Percentiles rank a stretch among this genome's conserved stretches.
Conservation (phyloP, 2,797 vertebrate species). For the Caiman crocodilus region DNA sequence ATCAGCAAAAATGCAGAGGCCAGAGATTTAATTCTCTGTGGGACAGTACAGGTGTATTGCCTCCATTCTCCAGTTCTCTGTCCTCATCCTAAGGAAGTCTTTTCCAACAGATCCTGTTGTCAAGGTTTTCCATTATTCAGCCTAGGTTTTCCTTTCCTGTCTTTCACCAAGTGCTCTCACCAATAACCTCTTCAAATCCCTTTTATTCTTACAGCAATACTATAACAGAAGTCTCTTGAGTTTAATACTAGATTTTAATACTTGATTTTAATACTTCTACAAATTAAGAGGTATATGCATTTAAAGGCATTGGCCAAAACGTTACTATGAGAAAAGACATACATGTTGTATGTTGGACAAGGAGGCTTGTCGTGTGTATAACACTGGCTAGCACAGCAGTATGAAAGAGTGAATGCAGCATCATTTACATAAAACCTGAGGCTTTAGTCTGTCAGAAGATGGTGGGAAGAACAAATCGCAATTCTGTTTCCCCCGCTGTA, state of each 20-base stretch:
- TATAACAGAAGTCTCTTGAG: background rate
- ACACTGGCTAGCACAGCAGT: background rate
- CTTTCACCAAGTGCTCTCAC: background rate
- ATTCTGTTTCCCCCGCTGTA: accelerated
- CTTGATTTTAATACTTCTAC: no score
- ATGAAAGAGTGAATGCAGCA: background rate
- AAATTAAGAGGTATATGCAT: background rate
- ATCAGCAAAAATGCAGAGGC: background rate
- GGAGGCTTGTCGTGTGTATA: background rate
- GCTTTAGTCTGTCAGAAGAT: no score
- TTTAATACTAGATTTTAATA: background rate
- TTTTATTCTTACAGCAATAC: background rate
- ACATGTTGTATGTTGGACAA: accelerated
- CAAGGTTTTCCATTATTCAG: background rate
- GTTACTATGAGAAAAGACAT: background rate
- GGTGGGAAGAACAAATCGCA: no score
- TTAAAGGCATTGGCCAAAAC: background rate
- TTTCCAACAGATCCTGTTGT: background rate
- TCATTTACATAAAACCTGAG: background rate
- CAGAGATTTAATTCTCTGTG: background rate
- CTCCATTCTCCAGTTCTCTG: background rate
- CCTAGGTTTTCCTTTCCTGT: background rate
- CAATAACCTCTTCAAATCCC: background rate
- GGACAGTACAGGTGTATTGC: background rate
- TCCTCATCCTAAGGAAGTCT: background rate